A percentile compares a stretch with the other conserved stretches of the same genome.
Conservation (phyloP, 2,888 invertebrate genomes). For the Drosophila aldrichi region DNA sequence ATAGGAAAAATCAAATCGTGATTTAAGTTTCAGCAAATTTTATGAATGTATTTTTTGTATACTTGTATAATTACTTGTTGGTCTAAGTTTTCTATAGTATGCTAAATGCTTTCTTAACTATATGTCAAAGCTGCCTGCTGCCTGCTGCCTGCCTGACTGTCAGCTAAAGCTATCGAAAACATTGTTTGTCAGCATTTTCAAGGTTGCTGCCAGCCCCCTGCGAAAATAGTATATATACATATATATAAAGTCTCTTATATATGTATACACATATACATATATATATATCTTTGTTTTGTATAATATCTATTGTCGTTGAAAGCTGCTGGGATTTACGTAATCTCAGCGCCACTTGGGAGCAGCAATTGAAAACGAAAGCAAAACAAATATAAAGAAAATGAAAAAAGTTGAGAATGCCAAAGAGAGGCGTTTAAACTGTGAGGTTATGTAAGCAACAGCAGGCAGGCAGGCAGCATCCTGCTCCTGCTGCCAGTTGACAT, state of each 20-base stretch:
- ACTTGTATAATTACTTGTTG: not conserved
- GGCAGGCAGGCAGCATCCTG: slow-evolving; percentile 24
- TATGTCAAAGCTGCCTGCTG: slow-evolving; percentile 39
- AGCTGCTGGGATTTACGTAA: slow-evolving; percentile 68
- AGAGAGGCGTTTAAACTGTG: slow-evolving; percentile 8
- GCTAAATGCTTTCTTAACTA: slow-evolving; percentile 55
- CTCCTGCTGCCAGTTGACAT: slow-evolving; percentile 40
- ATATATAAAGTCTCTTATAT: not conserved
- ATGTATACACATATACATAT: not conserved
- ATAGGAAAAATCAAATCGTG: not conserved
- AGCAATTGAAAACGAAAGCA: slow-evolving; percentile 55
- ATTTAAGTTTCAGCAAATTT: not conserved
- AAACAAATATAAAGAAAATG: slow-evolving; percentile 10
- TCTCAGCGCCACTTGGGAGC: slow-evolving; percentile 54
- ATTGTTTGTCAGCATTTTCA: slow-evolving; percentile 62
- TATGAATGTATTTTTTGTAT: not conserved
- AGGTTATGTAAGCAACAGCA: slow-evolving; percentile 44
- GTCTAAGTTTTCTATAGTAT: slow-evolving; percentile 11
- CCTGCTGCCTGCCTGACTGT: slow-evolving; percentile 3
- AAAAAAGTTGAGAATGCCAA: slow-evolving; percentile 14
- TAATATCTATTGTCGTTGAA: slow-evolving; percentile 36
- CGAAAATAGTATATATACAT: slow-evolving; percentile 16
- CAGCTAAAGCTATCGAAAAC: slow-evolving; percentile 18
- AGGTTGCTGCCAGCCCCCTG: slow-evolving; percentile 57
- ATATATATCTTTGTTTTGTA: slow-evolving; percentile 22